phyloP scores from a whole-genome alignment of 2,113 vertebrate species.

The Albula glossodonta region DNA sequence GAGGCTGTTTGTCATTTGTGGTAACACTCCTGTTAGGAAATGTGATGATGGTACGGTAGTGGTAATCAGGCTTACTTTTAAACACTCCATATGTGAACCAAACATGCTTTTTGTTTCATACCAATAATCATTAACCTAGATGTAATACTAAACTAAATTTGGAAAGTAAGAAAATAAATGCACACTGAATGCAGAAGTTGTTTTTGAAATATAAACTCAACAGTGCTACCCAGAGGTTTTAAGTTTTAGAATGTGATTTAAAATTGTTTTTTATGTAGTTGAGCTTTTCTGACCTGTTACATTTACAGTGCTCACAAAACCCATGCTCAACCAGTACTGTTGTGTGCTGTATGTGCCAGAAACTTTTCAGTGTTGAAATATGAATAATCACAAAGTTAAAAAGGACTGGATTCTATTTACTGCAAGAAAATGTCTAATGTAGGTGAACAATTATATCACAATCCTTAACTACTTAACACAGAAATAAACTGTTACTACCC shows the following conservation, averaged over 20 bases:
- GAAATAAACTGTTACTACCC: neutral
- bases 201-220: neutral
- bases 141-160: neutral
- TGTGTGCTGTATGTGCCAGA: neutral
- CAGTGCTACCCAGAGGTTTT: neutral
- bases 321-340: neutral
- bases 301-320: neutral
- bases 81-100: neutral
- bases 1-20: neutral
- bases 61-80: neutral
- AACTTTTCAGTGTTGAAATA: neutral
- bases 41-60: neutral
- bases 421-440: neutral
- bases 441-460: neutral
- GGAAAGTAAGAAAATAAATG: too few species aligned
- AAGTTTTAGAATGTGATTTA: neutral
- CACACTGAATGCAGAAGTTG: too few species aligned
- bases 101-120: neutral
- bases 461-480: neutral
- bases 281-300: neutral
- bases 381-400: neutral
- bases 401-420: neutral
- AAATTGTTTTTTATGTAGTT: too few species aligned
- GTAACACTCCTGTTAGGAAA: neutral
- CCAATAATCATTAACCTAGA: neutral